Base-by-base conservation (phyloP, 2,888 invertebrate species). In the Yponomeuta sedellus region DNA sequence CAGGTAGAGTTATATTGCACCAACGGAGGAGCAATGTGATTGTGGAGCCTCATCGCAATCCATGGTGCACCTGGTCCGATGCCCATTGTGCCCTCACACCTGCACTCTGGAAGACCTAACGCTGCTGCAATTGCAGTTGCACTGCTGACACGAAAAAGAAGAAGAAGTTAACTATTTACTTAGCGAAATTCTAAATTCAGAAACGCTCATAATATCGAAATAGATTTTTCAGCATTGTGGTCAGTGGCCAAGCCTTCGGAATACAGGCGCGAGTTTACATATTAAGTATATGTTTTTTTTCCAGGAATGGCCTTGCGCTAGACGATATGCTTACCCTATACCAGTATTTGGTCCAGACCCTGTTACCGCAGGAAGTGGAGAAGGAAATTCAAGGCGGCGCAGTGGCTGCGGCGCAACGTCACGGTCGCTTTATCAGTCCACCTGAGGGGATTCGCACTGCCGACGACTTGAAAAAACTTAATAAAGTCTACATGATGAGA, bases 301-400 rank as follows among this genome's bases (percentile, higher is more conserved):
- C 65, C 77, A 97, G 97, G 95, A 98, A 97, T 88, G 97, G 96
- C 39, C 91, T 98, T 58, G 94, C 95, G 73, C 95, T 95, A 65
- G 92, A 92, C 68, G 97, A 99, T 82, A 95, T 98, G 93, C 95
- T 97, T 76, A 95, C 96, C 12, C 92, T 99, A 68, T 98, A 97
- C 83, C 95, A 96, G 71, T 98, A 98, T 88, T 90, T 97, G 74
- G 93, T 95, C 52, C 94, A 95, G 69, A 96, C 95, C 68, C 88
- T 98, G 59, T 92, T 98, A 70, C 97, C 97, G 12, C 94, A 95
- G 77, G 95, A 94, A 84, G 90, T 94, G 20, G 94, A 94, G 72
- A 93, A 93, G 64, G 95, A 96, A 77, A 85, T 95, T 16, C 94
- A 94, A 77, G 94, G 95, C 11, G 95, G 94, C 12, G 94, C 95